Evolutionary conservation across 1,140 invertebrate genomes (phyloP).

Genomic region (Ylistrum balloti): DNA sequence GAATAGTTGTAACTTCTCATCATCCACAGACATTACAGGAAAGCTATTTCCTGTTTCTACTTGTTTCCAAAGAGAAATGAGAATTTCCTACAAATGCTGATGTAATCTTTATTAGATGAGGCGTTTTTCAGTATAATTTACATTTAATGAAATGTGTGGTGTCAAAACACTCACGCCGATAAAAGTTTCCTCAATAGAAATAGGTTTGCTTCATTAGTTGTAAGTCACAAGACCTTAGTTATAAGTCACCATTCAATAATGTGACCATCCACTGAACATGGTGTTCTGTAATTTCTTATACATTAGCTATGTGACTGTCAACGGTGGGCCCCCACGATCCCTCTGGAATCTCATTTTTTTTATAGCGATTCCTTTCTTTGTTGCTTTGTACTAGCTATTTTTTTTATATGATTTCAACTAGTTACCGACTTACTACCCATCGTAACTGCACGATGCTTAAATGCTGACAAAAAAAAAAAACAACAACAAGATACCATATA

Average conservation of each 20-base stretch:
- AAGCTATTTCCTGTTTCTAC: not conserved
- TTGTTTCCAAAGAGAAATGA: not conserved
- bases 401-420: not conserved
- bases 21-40: not conserved
- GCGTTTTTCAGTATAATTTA: not conserved
- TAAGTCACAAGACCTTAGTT: no score
- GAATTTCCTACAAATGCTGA: not conserved
- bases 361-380: not conserved
- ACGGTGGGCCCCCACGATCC: no score
- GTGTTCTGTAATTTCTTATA: constrained; percentile 28
- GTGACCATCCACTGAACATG: not conserved
- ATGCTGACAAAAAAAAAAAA: not conserved
- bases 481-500: not conserved
- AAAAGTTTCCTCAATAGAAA: not conserved
- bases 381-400: not conserved
- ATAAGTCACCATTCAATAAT: not conserved
- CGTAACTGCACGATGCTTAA: not conserved
- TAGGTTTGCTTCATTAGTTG: no score
- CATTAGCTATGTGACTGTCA: constrained; percentile 22
- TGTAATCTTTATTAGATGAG: not conserved
- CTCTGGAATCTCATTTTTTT: not conserved
- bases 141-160: not conserved
- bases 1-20: not conserved
- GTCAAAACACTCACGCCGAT: not conserved
- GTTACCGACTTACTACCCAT: not conserved